Evolutionary conservation across 1,140 invertebrate species (phyloP).

Genomic region (Mya arenaria): DNA sequence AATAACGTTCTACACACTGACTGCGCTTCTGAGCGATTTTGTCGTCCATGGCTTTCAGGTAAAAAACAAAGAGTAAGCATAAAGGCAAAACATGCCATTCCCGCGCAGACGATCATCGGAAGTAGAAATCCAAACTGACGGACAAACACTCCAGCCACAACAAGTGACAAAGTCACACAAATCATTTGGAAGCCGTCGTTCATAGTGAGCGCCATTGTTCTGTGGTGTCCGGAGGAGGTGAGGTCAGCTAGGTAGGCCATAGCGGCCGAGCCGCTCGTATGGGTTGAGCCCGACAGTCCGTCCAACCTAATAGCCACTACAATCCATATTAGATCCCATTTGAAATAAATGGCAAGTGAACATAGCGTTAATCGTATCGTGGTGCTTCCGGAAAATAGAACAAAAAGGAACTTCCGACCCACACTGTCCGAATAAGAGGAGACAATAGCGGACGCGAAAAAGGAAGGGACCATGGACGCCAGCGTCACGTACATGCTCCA

Average conservation of each 20-base stretch:
- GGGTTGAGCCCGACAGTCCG: neutral
- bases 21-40: neutral
- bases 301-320: neutral
- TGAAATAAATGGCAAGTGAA: neutral
- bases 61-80: neutral
- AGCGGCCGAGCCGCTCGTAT: neutral
- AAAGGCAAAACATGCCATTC: neutral
- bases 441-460: neutral
- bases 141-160: neutral
- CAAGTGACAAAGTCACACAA: neutral
- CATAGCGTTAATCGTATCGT: neutral
- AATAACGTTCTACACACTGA: neutral
- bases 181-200: neutral
- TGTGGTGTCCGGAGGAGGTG: neutral
- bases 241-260: neutral
- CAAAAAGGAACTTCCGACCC: neutral
- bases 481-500: conserved; percentile 1
- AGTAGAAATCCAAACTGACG: neutral
- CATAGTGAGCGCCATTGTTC: neutral
- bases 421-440: neutral
- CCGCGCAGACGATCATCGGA: neutral
- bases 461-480: neutral
- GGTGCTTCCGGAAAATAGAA: neutral
- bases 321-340: neutral
- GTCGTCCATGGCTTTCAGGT: neutral